Conservation (phyloP, 2,113 vertebrate genomes). For the Rhinolophus sinicus region DNA sequence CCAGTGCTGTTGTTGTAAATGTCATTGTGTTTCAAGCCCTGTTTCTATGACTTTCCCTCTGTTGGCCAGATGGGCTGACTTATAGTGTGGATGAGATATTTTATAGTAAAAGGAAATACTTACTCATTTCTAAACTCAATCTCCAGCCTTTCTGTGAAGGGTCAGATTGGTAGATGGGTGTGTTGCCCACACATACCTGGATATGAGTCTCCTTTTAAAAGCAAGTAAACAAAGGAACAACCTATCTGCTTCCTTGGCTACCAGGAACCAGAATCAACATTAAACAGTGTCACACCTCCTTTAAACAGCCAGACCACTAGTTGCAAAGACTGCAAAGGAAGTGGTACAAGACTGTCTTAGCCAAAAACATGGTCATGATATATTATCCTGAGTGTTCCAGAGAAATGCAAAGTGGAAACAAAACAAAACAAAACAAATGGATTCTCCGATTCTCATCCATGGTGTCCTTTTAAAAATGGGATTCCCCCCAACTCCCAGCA, state of each 20-base stretch:
- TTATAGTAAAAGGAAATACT: background rate
- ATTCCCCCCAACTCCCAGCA: too few relatives aligned
- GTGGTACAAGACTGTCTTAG: background rate
- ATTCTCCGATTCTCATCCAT: background rate
- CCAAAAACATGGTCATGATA: background rate
- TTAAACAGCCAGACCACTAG: conserved; percentile 11
- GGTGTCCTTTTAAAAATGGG: conserved; percentile 1
- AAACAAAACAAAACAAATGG: background rate
- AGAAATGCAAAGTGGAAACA: conserved; percentile 22
- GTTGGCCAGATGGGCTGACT: background rate
- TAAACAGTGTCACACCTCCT: conserved; percentile 17
- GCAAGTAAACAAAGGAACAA: background rate
- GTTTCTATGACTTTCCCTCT: background rate
- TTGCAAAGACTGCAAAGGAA: conserved; percentile 42
- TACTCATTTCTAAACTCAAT: background rate
- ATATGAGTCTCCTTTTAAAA: conserved; percentile 18
- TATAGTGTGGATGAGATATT: background rate
- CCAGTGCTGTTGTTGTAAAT: background rate
- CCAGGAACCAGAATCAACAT: conserved; percentile 17
- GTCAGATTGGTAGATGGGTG: background rate
- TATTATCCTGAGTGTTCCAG: background rate
- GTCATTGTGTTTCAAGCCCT: background rate
- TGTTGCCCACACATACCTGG: background rate
- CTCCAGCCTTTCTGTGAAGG: background rate
- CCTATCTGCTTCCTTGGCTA: background rate